These are phyloP conservation scores for Paradoxurus hermaphroditus DNA, from an alignment of 2,113 vertebrate genomes.

Conservation along the genomic window DNA sequence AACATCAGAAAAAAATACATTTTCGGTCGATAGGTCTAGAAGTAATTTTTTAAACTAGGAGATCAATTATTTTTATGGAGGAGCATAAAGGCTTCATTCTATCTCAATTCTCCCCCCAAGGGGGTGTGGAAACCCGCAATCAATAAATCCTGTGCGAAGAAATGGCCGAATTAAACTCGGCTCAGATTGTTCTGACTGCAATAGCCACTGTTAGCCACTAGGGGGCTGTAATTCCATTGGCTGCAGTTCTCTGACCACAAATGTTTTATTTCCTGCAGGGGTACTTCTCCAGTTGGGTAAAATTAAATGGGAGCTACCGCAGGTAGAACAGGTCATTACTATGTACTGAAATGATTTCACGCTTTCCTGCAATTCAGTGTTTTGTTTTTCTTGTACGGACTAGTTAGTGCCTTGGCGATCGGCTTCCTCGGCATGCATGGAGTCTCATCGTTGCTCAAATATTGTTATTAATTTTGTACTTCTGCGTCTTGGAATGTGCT, in stretches of 20 bases:
- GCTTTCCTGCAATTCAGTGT: background rate
- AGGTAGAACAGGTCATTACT: background rate
- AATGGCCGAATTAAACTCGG: background rate
- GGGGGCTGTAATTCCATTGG: background rate
- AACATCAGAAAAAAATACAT: background rate
- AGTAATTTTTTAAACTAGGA: background rate
- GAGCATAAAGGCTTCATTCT: background rate
- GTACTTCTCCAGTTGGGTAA: background rate
- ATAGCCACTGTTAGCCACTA: background rate
- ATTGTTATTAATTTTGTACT: background rate
- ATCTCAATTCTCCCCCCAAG: background rate
- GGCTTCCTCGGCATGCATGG: background rate
- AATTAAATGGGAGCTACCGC: background rate
- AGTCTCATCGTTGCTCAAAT: background rate
- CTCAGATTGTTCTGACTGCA: background rate
- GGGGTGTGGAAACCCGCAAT: background rate
- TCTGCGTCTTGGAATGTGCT: slow-evolving; percentile 6
- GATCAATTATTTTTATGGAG: background rate
- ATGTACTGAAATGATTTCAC: background rate
- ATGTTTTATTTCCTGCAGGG: background rate
- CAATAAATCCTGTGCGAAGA: background rate
- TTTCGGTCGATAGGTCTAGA: background rate
- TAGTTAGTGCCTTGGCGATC: background rate
- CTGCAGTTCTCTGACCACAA: background rate
- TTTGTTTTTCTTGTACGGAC: background rate